Evolutionary conservation across 2,888 invertebrate species (phyloP).

Genomic region (Tenthredo livida): DNA sequence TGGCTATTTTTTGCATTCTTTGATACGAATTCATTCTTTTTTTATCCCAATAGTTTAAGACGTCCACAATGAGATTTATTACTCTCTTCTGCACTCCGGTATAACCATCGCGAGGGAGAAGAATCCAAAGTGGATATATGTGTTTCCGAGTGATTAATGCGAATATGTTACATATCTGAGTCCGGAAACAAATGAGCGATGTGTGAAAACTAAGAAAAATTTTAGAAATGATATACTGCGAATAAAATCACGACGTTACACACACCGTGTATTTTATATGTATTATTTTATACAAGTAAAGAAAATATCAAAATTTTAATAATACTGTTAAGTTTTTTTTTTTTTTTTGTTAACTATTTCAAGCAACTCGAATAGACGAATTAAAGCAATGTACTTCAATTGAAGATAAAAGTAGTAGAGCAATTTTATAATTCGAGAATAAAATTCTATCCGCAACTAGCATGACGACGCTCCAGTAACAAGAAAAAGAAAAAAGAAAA

Average conservation of each 20-base stretch:
- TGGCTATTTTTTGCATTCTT: not conserved
- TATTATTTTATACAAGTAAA: no score
- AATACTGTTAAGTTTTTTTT: not conserved
- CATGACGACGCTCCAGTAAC: not conserved
- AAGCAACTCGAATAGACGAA: not conserved
- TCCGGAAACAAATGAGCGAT: not conserved
- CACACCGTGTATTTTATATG: not conserved
- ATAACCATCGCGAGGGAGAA: not conserved
- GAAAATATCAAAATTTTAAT: not conserved
- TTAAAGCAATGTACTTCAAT: not conserved
- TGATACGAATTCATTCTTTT: not conserved
- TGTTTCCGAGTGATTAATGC: slow-evolving; percentile 19
- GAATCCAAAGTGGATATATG: slow-evolving; percentile 2
- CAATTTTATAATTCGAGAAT: not conserved
- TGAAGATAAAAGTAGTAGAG: not conserved
- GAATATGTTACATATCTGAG: not conserved
- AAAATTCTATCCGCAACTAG: not conserved
- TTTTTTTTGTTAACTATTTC: not conserved
- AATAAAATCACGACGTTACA: not conserved
- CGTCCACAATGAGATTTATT: not conserved
- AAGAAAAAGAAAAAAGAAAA: not conserved
- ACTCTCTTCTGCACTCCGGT: not conserved
- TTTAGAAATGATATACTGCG: not conserved
- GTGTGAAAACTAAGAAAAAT: not conserved
- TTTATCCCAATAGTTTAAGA: not conserved